These are phyloP conservation scores for Corythornis madagascariensis DNA, from an alignment of 2,113 vertebrate genomes.

Conservation along the genomic window DNA sequence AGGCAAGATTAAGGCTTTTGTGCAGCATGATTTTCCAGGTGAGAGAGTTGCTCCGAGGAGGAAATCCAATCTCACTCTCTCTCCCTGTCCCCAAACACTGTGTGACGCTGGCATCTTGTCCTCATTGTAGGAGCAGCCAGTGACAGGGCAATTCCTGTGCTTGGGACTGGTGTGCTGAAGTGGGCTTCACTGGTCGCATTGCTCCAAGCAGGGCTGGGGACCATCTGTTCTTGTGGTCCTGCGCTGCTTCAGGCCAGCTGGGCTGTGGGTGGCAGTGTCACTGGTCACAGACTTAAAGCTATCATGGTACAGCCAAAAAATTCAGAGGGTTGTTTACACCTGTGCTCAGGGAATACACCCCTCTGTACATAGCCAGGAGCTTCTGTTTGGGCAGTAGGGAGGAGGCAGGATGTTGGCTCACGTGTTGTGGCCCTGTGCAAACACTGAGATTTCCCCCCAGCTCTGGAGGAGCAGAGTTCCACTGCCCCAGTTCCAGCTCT, in stretches of 20 bases:
- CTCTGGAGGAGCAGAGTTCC: background rate
- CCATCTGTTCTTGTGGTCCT: background rate
- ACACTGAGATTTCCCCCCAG: rapidly evolving
- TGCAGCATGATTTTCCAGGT: background rate
- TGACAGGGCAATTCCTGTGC: background rate
- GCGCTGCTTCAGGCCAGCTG: rapidly evolving
- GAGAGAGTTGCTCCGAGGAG: background rate
- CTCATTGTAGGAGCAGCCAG: background rate
- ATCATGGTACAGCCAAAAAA: background rate
- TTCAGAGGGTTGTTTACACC: background rate
- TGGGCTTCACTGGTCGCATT: background rate
- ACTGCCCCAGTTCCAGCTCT: background rate
- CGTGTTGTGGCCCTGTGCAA: background rate
- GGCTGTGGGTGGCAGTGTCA: background rate
- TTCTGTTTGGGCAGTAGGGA: background rate
- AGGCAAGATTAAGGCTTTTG: background rate
- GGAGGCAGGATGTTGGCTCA: background rate
- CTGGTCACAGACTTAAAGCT: background rate
- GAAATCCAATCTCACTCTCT: background rate
- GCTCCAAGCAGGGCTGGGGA: rapidly evolving
- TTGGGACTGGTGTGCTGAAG: background rate
- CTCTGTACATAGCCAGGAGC: rapidly evolving
- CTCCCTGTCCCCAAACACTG: background rate
- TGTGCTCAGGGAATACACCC: background rate
- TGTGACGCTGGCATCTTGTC: background rate